Evolutionary conservation across 1,140 invertebrate genomes (phyloP), one percentile per base, ranked within the genome.

Genomic region (Scaptomyza pallida): DNA sequence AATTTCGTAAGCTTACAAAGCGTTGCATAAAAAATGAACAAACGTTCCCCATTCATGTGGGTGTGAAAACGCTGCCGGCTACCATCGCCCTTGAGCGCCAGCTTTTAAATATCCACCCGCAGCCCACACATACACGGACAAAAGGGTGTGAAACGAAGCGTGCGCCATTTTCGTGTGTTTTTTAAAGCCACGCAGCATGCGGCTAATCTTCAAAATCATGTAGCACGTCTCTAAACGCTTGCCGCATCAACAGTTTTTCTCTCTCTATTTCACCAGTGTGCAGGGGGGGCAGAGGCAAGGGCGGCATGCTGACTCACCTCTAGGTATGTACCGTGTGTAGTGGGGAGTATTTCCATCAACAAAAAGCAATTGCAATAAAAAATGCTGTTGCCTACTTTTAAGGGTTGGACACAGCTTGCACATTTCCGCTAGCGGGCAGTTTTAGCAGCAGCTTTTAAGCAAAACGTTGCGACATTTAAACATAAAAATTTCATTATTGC

Each of bases 141-240:
- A 75, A 90, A 90, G 88, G 81, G 81, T 90, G 88, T 88, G 78
- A 88, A 90, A 30, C 73, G 61, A 80, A 80, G 82, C 88, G 74
- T 79, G 57, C 59, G 68, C 57, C 62, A 72, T 86, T 85, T 86
- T 75, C 81, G 74, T 64, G 70, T 78, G 78, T 79, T 88, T 75
- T 65, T 69, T 68, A 48, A 74, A 63, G 63, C 62, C 60, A 63
- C 68, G 56, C 78, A 75, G 77, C 67, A 85, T 72, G 68, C 69
- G 69, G 77, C 85, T 85, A 85, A 89, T 89, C 85, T 86, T 75
- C 48, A 78, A 89, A 89, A 89, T 85, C 82, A 63, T 88, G 82
- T 86, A 68, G 64, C 55, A 74, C 64, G 76, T 76, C 81, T 80
- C 68, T 61, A 69, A 75, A 79, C 67, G 73, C 64, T 73, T 80